These are phyloP conservation scores for Notospermus geniculatus DNA, from an alignment of 1,140 invertebrate species.

Conservation along the genomic window DNA sequence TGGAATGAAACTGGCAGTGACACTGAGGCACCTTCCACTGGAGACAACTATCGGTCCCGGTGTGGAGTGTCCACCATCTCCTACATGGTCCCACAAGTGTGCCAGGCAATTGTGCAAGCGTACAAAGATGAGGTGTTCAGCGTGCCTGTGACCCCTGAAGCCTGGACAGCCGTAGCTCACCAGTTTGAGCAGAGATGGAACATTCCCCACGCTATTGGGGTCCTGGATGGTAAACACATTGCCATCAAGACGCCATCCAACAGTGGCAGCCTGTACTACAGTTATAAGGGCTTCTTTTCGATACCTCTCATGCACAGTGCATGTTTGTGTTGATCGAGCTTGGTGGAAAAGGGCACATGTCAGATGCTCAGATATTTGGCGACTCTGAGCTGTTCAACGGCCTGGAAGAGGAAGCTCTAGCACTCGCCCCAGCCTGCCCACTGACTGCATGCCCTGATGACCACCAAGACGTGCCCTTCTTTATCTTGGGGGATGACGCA, in stretches of 20 bases:
- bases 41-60: conserved; percentile 9
- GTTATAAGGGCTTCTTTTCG: conserved; percentile 21
- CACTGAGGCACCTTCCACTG: conserved; percentile 2
- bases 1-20: conserved; percentile 23
- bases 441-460: conserved; percentile 23
- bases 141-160: conserved; percentile 15
- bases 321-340: too few species aligned
- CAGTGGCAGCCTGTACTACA: conserved; percentile 16
- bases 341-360: conserved; percentile 18
- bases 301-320: conserved; percentile 24
- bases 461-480: conserved; percentile 24
- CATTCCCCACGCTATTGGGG: conserved; percentile 26
- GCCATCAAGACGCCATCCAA: conserved; percentile 17
- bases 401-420: too few species aligned
- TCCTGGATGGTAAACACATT: conserved; percentile 29
- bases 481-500: conserved; percentile 37
- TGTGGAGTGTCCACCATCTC: conserved; percentile 24
- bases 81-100: conserved; percentile 14
- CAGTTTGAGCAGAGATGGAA: conserved; percentile 25
- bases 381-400: conserved; percentile 23
- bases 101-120: conserved; percentile 17
- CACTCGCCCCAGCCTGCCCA: conserved; percentile 25
- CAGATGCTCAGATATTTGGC: conserved; percentile 26
- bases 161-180: conserved; percentile 19
- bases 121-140: conserved; percentile 18